phyloP scores from a whole-genome alignment of 2,888 invertebrate genomes.

The Pandemis heparana region DNA sequence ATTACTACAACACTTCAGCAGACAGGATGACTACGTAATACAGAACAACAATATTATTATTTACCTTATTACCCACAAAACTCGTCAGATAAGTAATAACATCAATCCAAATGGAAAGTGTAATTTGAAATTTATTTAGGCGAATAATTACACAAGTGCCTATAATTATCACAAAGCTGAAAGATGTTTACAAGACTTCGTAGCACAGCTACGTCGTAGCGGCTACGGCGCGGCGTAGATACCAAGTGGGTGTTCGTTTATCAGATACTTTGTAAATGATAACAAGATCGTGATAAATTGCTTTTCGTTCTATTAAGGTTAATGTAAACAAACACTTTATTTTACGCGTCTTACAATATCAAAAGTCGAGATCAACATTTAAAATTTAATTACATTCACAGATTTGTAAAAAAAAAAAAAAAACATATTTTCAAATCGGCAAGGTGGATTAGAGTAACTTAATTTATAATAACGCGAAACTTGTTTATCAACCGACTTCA shows the following conservation, averaged over 20 bases:
- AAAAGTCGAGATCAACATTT: not conserved
- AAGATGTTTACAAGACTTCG: slow-evolving; percentile 25
- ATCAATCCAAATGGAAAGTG: slow-evolving; percentile 2
- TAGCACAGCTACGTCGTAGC: slow-evolving; percentile 16
- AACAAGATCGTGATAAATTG: slow-evolving; percentile 18
- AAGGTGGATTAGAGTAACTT: too few relatives aligned
- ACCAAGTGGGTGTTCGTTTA: slow-evolving; percentile 31
- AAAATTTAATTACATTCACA: not conserved
- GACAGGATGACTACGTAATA: not conserved
- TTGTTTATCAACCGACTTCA: too few relatives aligned
- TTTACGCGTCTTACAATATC: not conserved
- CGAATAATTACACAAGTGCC: slow-evolving; percentile 27
- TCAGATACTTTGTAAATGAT: slow-evolving; percentile 11
- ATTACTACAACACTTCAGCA: not conserved
- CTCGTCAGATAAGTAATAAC: not conserved
- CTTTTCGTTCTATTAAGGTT: slow-evolving; percentile 12
- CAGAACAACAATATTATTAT: not conserved
- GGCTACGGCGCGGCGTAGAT: slow-evolving; percentile 35
- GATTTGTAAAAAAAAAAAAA: too few relatives aligned
- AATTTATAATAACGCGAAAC: too few relatives aligned
- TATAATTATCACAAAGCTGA: slow-evolving; percentile 21
- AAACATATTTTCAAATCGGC: too few relatives aligned
- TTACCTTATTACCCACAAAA: slow-evolving; percentile 2
- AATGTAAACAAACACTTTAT: slow-evolving; percentile 29
- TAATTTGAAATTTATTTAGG: slow-evolving; percentile 12